Conservation (phyloP, 2,888 invertebrate species). For the Beris chalybata region DNA sequence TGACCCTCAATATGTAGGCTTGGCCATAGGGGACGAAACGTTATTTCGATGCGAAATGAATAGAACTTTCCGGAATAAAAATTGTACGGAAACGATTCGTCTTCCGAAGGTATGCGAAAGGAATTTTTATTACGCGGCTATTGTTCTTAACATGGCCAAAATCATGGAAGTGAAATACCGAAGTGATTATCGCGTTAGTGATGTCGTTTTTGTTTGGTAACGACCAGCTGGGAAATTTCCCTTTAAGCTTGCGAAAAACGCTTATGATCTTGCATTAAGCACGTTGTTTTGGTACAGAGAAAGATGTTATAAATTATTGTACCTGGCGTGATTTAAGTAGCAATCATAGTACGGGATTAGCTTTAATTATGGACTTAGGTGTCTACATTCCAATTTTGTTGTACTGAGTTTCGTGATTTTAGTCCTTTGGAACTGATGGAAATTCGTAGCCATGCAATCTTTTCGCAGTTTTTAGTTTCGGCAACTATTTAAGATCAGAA, state of each 20-base stretch:
- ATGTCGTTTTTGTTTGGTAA: constrained; percentile 27
- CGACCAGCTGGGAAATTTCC: constrained; percentile 21
- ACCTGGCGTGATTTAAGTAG: too few relatives aligned
- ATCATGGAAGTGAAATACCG: constrained; percentile 21
- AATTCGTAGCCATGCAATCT: too few relatives aligned
- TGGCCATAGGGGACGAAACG: not conserved
- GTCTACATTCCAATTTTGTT: too few relatives aligned
- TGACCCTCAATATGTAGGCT: constrained; percentile 15
- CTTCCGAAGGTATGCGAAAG: constrained; percentile 27
- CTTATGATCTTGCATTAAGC: too few relatives aligned
- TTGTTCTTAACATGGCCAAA: constrained; percentile 31
- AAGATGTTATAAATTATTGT: too few relatives aligned
- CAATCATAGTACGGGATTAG: too few relatives aligned
- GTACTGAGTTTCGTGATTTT: too few relatives aligned
- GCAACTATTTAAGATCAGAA: too few relatives aligned
- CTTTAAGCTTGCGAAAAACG: not conserved
- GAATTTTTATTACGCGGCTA: constrained; percentile 29
- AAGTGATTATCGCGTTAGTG: constrained; percentile 31
- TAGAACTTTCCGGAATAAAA: constrained; percentile 13
- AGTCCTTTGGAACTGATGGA: too few relatives aligned
- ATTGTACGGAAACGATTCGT: constrained; percentile 28
- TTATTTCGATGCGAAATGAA: constrained; percentile 18
- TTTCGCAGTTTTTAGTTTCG: too few relatives aligned
- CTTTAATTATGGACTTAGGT: too few relatives aligned
- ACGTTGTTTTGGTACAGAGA: too few relatives aligned